Percentiles rank a stretch among this genome's conserved stretches.
Conservation (phyloP, 2,113 vertebrate genomes). For the Lonchura striata region DNA sequence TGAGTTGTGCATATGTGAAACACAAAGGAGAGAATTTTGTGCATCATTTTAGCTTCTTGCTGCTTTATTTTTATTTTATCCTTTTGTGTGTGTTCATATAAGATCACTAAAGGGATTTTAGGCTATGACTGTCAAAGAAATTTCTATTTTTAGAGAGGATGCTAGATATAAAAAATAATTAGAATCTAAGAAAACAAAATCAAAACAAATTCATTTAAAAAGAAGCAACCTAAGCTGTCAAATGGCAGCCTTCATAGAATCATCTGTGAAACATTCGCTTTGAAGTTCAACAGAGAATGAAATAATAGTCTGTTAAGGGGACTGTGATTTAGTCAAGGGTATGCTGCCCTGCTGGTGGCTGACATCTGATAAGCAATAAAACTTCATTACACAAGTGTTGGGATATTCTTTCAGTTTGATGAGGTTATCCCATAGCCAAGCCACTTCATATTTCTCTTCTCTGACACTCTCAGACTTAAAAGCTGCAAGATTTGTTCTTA, state of each 20-base stretch:
- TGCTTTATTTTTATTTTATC: neutral
- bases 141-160: neutral
- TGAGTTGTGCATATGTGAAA: neutral
- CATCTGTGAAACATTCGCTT: neutral
- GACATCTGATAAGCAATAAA: conserved; percentile 14
- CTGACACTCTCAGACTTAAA: neutral
- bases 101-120: neutral
- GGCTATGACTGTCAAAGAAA: neutral
- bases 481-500: neutral
- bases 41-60: neutral
- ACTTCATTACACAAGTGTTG: neutral
- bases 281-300: neutral
- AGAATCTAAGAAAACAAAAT: conserved; percentile 1
- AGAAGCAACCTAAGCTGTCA: neutral
- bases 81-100: neutral
- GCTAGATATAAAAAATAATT: neutral
- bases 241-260: neutral
- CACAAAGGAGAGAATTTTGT: neutral
- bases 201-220: neutral
- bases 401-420: conserved; percentile 5
- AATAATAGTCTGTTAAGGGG: neutral
- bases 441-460: neutral
- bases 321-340: neutral
- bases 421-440: neutral
- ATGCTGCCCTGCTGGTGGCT: neutral